Base-by-base conservation (phyloP, 92 coral and sea anemone species). In the Actinernus sp. region DNA sequence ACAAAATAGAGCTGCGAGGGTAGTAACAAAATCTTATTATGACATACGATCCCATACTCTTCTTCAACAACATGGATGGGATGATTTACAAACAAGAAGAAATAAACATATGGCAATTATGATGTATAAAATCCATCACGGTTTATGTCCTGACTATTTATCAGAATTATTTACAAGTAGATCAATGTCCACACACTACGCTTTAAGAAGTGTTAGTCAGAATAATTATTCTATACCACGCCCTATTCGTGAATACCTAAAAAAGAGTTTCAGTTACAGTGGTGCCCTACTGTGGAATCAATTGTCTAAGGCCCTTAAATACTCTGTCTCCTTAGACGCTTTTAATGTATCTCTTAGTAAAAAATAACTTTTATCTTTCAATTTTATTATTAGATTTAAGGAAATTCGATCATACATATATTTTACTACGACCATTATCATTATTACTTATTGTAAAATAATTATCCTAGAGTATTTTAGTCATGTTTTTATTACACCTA, bases 1-100 rank as follows among this genome's bases (percentile, higher is more conserved):
- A 6, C 48, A 55, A 21, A 55, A 55, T n/a, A 26, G 40, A 55
- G 61, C 61, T 26, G 61, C 61, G 3, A 13, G 36, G 45, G 40
- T 55, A 23, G 29, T 55, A 3, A 49, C 55, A 2, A 49, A 49
- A 11, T 49, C 55, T 1, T 49, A 24, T 2, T 49, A 49, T 29
- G 26, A 49, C 55, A n/a, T 49, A n/a, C 2, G 55, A 29, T 49
- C 55, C 24, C n/a, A n/a, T n/a, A n/a, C n/a, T n/a, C 22, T 2
- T 1, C 1, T 14, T n/a, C 55, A 13, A 49, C 1, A 23, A 1
- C 26, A 11, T 24, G 55, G 23, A 3, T n/a, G n/a, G n/a, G n/a
- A n/a, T n/a, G 55, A 49, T 49, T 11, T 49, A 2, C 2, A 49
- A 3, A 49, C 55, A 13, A 49, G 55, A 49, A 24, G 55, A 18